Evolutionary conservation across 2,797 vertebrate genomes (phyloP).

Genomic region (Geotrypetes seraphini): DNA sequence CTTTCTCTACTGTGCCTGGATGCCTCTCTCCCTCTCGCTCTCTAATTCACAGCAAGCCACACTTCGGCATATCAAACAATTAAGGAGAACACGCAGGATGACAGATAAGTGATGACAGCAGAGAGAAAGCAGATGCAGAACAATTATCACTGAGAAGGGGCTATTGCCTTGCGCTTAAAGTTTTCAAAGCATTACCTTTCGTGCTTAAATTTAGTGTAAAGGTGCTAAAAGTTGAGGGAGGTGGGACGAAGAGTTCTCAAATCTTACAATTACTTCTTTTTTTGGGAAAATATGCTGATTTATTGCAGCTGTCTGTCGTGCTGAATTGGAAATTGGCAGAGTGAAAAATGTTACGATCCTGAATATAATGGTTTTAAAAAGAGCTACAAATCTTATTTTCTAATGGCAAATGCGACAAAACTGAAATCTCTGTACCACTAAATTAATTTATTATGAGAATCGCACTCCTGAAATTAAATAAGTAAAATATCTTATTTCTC

Average conservation of each 20-base stretch:
- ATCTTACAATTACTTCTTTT: not conserved
- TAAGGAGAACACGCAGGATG: too few species aligned
- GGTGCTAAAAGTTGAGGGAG: not conserved
- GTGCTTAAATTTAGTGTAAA: too few species aligned
- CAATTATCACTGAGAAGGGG: too few species aligned
- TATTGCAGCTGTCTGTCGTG: slow-evolving; percentile 1
- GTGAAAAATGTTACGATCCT: slow-evolving; percentile 4
- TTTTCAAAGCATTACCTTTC: too few species aligned
- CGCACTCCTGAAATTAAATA: not conserved
- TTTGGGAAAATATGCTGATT: slow-evolving; percentile 2
- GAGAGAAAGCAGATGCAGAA: too few species aligned
- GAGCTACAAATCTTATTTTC: slow-evolving; percentile 28
- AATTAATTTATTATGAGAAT: slow-evolving; percentile 13
- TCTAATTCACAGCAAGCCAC: too few species aligned
- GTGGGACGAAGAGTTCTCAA: not conserved
- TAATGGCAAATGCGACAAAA: slow-evolving; percentile 32
- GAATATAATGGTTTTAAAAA: slow-evolving; percentile 26
- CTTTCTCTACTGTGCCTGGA: too few species aligned
- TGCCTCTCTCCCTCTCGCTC: too few species aligned
- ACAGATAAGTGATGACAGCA: too few species aligned
- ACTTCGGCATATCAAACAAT: too few species aligned
- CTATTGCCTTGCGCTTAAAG: too few species aligned
- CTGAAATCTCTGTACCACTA: slow-evolving; percentile 7
- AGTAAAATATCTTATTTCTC: too few species aligned
- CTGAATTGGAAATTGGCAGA: not conserved